A percentile compares a stretch with the other conserved stretches of the same genome.
Evolutionary conservation across 2,888 invertebrate genomes (phyloP).

Genomic region (Xestia ashworthii): DNA sequence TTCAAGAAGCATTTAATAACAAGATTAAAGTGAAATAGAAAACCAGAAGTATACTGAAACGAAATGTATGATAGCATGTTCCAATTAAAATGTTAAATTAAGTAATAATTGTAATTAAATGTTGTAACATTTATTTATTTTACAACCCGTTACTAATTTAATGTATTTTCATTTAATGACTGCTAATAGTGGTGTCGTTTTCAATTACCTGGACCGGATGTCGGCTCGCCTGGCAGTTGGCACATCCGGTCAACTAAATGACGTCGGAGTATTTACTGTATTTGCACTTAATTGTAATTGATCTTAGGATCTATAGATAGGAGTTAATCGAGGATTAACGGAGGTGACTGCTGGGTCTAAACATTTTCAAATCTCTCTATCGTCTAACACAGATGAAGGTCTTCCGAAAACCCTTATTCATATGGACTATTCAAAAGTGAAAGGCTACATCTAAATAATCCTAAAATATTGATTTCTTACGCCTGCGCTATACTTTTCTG

Average conservation of each 20-base stretch:
- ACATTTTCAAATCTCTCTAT: not conserved
- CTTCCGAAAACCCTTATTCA: not conserved
- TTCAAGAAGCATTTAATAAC: not conserved
- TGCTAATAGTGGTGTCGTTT: constrained; percentile 52
- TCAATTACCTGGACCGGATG: constrained; percentile 60
- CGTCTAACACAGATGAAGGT: not conserved
- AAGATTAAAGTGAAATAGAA: not conserved
- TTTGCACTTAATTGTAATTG: constrained; percentile 45
- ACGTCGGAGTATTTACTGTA: constrained; percentile 41
- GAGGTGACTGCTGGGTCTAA: not conserved
- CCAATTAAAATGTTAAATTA: constrained; percentile 12
- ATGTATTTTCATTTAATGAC: constrained; percentile 47
- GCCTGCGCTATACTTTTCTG: too few relatives aligned
- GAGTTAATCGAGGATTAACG: not conserved
- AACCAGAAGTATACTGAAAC: not conserved
- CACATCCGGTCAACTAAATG: constrained; percentile 56
- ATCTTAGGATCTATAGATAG: constrained; percentile 30
- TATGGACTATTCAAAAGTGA: not conserved
- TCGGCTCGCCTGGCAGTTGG: constrained; percentile 34
- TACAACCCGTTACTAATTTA: constrained; percentile 29
- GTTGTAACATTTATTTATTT: constrained; percentile 33
- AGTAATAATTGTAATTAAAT: too few relatives aligned
- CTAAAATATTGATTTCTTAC: too few relatives aligned
- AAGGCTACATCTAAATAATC: too few relatives aligned
- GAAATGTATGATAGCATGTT: too few relatives aligned